A percentile compares a stretch with the other conserved stretches of the same genome.
Evolutionary conservation across 1,140 invertebrate genomes (phyloP).

Genomic region (Drosophila pseudoobscura): DNA sequence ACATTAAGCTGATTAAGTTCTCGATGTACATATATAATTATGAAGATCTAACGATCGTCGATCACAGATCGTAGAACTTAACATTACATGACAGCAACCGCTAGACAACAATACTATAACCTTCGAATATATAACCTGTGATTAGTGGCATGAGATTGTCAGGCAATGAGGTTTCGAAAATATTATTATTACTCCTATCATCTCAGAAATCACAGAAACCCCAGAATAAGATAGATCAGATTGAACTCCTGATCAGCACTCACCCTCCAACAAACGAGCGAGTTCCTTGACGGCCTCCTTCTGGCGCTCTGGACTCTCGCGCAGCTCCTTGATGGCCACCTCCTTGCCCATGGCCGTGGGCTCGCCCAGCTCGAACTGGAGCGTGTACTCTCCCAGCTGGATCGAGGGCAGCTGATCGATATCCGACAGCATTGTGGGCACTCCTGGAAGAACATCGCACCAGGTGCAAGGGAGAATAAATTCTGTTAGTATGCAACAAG

Average conservation of each 20-base stretch:
- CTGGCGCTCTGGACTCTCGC: conserved; percentile 88
- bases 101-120: background rate
- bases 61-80: no score
- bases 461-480: conserved; percentile 7
- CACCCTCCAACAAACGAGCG: conserved; percentile 88
- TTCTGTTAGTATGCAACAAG: conserved; percentile 42
- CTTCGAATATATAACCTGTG: background rate
- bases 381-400: conserved; percentile 87
- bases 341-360: conserved; percentile 86
- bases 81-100: no score
- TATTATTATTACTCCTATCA: background rate
- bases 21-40: no score
- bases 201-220: background rate
- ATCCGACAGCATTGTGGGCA: conserved; percentile 88
- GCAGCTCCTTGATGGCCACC: conserved; percentile 88
- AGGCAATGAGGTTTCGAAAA: background rate
- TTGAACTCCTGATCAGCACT: conserved; percentile 10
- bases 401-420: conserved; percentile 87
- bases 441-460: conserved; percentile 83
- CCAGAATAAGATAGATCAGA: no score
- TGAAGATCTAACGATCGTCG: no score
- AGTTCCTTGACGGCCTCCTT: conserved; percentile 87
- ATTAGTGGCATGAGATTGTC: conserved; percentile 24
- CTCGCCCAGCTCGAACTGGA: conserved; percentile 88
- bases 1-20: no score